Evolutionary conservation across 2,888 invertebrate species (phyloP).

Genomic region (Hirtodrosophila trivittata): DNA sequence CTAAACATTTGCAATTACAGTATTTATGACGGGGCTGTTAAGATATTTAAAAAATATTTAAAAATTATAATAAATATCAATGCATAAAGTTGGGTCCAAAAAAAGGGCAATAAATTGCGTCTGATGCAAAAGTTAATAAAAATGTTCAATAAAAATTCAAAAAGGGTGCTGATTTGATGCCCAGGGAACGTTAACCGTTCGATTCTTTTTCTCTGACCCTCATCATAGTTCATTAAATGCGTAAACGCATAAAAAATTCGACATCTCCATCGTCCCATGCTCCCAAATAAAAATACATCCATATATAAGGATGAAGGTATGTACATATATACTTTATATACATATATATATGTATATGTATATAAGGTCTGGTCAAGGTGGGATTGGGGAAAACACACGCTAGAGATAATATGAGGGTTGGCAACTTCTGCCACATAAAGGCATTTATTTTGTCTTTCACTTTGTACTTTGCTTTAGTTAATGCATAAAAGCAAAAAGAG

Average conservation of each 20-base stretch:
- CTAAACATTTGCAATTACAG: slow-evolving; percentile 33
- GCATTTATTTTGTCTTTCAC: slow-evolving; percentile 74
- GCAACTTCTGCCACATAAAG: slow-evolving; percentile 55
- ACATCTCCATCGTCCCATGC: background rate
- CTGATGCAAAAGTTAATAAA: slow-evolving; percentile 69
- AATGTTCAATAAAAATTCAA: slow-evolving; percentile 71
- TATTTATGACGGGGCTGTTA: slow-evolving; percentile 23
- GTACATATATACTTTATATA: too few species aligned
- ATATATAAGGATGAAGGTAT: slow-evolving; percentile 23
- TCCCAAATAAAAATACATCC: slow-evolving; percentile 14
- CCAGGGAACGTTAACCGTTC: slow-evolving; percentile 50
- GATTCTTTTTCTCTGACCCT: slow-evolving; percentile 61
- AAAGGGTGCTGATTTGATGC: slow-evolving; percentile 67
- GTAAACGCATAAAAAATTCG: slow-evolving; percentile 60
- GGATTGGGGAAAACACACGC: background rate
- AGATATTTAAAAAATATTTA: slow-evolving; percentile 53
- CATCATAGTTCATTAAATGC: slow-evolving; percentile 80
- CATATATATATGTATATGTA: background rate
- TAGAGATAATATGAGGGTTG: slow-evolving; percentile 10
- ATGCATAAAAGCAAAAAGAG: slow-evolving; percentile 49
- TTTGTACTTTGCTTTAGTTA: slow-evolving; percentile 49
- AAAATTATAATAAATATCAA: slow-evolving; percentile 51
- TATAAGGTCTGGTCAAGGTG: background rate
- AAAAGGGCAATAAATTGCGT: slow-evolving; percentile 60
- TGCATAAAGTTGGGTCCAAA: slow-evolving; percentile 2